phyloP scores from a whole-genome alignment of 2,113 vertebrate species.

The Bagarius yarrelli region DNA sequence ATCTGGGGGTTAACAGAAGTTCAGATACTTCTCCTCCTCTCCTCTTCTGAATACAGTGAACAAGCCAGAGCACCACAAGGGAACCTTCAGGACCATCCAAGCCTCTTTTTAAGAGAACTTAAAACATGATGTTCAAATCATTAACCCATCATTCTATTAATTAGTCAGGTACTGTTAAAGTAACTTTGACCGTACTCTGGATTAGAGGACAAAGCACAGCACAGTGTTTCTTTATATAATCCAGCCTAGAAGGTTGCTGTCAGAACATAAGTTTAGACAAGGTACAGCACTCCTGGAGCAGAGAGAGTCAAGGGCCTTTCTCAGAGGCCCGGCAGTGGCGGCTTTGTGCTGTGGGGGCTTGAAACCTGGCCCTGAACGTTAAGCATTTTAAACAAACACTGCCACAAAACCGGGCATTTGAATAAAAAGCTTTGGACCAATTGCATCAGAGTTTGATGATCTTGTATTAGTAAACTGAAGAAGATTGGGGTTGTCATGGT shows the following conservation, averaged over 20 bases:
- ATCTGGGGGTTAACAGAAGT: conserved; percentile 15
- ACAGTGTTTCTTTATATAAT: no score
- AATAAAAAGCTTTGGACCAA: background rate
- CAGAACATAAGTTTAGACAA: no score
- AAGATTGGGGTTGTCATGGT: background rate
- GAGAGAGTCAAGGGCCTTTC: no score
- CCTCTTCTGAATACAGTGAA: background rate
- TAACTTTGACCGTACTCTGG: no score
- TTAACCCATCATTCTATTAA: background rate
- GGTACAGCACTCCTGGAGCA: no score
- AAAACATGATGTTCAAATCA: background rate
- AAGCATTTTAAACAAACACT: no score
- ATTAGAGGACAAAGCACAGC: no score
- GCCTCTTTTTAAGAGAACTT: background rate
- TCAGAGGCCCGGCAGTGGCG: no score
- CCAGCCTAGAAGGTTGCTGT: no score
- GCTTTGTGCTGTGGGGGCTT: no score
- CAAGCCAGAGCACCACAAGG: background rate
- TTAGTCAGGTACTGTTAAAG: no score
- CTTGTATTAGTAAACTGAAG: background rate
- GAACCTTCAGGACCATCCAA: conserved; percentile 10
- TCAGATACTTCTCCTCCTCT: background rate
- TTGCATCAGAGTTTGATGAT: background rate
- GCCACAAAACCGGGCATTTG: background rate
- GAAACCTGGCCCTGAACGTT: no score